Evolutionary conservation across 2,797 vertebrate species (phyloP).

Genomic region (Sebastes trivittatus): DNA sequence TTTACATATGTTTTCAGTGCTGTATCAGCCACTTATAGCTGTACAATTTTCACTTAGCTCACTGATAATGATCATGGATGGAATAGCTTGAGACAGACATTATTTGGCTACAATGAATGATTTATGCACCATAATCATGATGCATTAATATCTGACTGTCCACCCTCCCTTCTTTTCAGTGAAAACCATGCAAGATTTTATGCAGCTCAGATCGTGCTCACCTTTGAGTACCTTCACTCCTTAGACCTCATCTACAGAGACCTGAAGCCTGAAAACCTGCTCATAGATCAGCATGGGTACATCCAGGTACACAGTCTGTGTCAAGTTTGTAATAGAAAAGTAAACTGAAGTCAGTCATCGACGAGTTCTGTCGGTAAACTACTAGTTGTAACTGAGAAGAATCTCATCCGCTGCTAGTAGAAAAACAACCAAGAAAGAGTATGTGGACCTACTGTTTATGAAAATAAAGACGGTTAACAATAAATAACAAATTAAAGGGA

Average conservation of each 20-base stretch:
- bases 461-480: background rate
- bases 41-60: background rate
- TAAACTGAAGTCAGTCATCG: background rate
- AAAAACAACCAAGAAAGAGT: background rate
- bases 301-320: slow-evolving; percentile 88
- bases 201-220: slow-evolving; percentile 99
- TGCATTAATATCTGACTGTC: background rate
- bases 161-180: slow-evolving; percentile 73
- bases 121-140: too few relatives aligned
- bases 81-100: background rate
- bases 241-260: slow-evolving; percentile 99
- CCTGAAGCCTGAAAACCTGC: slow-evolving; percentile 99
- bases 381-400: background rate
- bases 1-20: background rate
- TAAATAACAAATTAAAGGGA: background rate
- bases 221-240: slow-evolving; percentile 99
- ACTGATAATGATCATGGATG: background rate
- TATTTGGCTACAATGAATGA: background rate
- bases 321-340: background rate
- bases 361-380: background rate
- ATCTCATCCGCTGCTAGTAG: background rate
- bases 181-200: slow-evolving; percentile 98
- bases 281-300: slow-evolving; percentile 99
- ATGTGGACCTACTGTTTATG: background rate
- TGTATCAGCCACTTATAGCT: background rate